Evolutionary conservation across 1,140 invertebrate genomes (phyloP), one percentile per base, ranked within the genome.

Genomic region (Lepidurus apus): DNA sequence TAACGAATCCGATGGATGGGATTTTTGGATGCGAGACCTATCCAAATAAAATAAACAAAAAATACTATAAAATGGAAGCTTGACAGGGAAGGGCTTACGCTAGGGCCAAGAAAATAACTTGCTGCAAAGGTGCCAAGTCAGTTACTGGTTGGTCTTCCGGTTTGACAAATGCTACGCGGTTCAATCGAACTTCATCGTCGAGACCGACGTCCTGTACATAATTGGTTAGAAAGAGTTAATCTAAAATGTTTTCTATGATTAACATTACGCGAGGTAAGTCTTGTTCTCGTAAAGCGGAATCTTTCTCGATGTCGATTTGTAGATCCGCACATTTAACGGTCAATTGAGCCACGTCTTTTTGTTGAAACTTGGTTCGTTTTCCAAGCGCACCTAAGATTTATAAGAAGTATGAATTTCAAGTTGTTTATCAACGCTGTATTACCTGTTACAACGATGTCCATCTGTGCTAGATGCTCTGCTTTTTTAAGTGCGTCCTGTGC

Each of bases 311-410:
- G 80, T 82, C 80, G 81, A 84, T 83, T 74, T 82, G 73, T 78
- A 86, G 81, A 82, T 88, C 86, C 24, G 86, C 85, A 10, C 94
- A 86, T 79, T 89, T 87, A 0, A 98, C 83, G 24, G 91, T 89
- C 45, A 98, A 85, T 83, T 98, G 96, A 0, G 96, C 89, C 34
- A 95, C 85, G 65, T 91, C 88, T 76, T 91, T 90, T 81, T 91
- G 86, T 85, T 99, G 96, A 85, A 90, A 96, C 83, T 91, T 92
- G 21, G 96, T 98, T 79, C 96, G 87, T 85, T 94, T 95, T 9
- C 96, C 96, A 74, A 98, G 84, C 17, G 91, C 87, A 80, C 94
- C 93, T 89, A 84, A 79, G 77, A 81, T 77, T 73, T 21, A 42
- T 2, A 43, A 47, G 42, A 24, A 13, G 42, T 78, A 78, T 75